These are phyloP conservation scores for Coreoperca whiteheadi DNA, from an alignment of 2,113 vertebrate genomes.

Conservation along the genomic window DNA sequence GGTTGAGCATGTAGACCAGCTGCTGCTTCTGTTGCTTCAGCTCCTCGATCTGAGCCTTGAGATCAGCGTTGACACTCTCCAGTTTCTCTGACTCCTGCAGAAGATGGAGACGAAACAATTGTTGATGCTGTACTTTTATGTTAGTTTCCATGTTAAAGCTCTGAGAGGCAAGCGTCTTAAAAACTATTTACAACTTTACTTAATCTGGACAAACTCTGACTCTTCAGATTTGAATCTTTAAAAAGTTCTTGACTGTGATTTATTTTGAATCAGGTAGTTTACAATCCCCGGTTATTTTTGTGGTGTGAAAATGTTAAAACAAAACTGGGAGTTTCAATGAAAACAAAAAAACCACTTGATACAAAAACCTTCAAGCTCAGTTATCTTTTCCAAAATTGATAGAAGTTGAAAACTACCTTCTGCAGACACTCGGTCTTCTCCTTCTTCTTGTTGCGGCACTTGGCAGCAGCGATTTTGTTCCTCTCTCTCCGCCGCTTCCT, in stretches of 20 bases:
- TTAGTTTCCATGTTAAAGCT: not conserved
- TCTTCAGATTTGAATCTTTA: not conserved
- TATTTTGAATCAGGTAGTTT: not conserved
- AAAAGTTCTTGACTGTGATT: not conserved
- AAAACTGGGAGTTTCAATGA: not conserved
- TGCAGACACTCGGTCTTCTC: slow-evolving; percentile 95
- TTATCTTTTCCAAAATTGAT: not conserved
- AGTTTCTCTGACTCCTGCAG: slow-evolving; percentile 96
- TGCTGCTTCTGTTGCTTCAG: slow-evolving; percentile 98
- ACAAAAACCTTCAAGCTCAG: not conserved
- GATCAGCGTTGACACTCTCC: slow-evolving; percentile 93
- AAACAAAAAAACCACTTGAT: too few relatives aligned
- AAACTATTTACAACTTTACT: not conserved
- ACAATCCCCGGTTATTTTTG: not conserved
- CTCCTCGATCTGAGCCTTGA: slow-evolving; percentile 97
- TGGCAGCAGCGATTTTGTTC: slow-evolving; percentile 97
- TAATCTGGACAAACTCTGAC: too few relatives aligned
- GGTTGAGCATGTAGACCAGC: slow-evolving; percentile 98
- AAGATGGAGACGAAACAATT: not conserved
- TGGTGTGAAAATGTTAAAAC: not conserved
- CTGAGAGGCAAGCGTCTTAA: not conserved
- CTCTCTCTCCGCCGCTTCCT: slow-evolving; percentile 94
- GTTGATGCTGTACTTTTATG: not conserved
- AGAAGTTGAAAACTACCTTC: slow-evolving; percentile 83
- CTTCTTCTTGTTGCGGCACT: slow-evolving; percentile 98